phyloP scores from a whole-genome alignment of 2,797 vertebrate species.

The Lacerta bilineata region DNA sequence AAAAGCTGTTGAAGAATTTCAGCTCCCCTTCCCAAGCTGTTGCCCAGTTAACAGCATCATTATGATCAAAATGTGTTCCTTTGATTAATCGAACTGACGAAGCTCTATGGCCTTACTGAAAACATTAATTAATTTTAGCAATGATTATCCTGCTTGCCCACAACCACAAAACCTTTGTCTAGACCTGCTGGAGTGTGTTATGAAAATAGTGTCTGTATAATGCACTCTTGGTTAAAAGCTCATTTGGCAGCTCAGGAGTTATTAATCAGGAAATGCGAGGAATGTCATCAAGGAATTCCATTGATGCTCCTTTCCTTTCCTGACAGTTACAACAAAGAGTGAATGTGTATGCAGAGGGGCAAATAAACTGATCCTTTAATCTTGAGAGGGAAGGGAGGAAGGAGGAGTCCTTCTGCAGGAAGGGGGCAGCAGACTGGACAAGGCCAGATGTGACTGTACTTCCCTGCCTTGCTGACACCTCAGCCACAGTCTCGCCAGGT shows the following conservation, averaged over 20 bases:
- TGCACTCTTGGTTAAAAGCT: not conserved
- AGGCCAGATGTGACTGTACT: slow-evolving; percentile 52
- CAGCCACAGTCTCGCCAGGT: slow-evolving; percentile 60
- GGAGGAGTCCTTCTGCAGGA: not conserved
- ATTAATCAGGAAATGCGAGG: not conserved
- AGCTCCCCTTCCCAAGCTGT: not conserved
- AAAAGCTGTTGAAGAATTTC: too few relatives aligned
- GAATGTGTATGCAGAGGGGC: not conserved
- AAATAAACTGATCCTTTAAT: not conserved
- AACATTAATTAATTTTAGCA: not conserved
- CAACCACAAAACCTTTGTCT: not conserved
- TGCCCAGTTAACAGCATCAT: not conserved
- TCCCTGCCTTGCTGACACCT: slow-evolving; percentile 64
- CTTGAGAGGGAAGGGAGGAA: not conserved
- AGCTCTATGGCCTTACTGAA: not conserved
- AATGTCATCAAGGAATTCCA: fast-evolving
- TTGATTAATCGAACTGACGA: not conserved
- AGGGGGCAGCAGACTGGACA: slow-evolving; percentile 47
- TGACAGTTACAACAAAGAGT: not conserved
- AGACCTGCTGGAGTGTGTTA: not conserved
- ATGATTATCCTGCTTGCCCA: not conserved
- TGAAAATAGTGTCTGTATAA: not conserved
- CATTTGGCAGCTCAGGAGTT: not conserved
- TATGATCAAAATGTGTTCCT: not conserved
- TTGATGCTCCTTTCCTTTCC: fast-evolving